phyloP scores from a whole-genome alignment of 1,140 invertebrate species.

The Dermatophagoides farinae region DNA sequence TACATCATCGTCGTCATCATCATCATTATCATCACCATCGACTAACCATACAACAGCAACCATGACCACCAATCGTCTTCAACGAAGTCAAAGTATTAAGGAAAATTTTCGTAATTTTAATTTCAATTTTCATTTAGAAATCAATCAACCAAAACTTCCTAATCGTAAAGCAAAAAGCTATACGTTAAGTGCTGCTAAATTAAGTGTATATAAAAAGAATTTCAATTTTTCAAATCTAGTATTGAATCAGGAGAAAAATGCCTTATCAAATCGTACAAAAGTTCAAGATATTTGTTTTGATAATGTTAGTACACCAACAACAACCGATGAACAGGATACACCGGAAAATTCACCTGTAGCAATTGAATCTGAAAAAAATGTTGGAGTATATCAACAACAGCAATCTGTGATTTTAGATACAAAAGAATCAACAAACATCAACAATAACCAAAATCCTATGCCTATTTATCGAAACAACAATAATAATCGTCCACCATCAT shows the following conservation, averaged over 20 bases:
- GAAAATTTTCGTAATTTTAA: slow-evolving; percentile 9
- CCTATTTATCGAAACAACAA: neutral
- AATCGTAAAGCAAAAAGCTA: neutral
- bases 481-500: neutral
- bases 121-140: slow-evolving; percentile 4
- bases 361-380: no score
- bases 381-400: neutral
- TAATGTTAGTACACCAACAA: no score
- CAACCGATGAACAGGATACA: no score
- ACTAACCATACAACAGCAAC: neutral
- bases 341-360: no score
- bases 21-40: neutral
- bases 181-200: slow-evolving; percentile 4
- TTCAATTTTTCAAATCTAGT: neutral
- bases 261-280: neutral
- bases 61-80: neutral
- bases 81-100: slow-evolving; percentile 13
- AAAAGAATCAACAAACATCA: neutral
- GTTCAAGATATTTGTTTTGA: neutral
- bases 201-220: slow-evolving; percentile 8
- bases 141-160: neutral
- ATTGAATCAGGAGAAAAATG: neutral
- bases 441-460: neutral
- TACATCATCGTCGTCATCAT: neutral
- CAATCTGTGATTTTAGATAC: neutral